Conservation (phyloP, 2,888 invertebrate species). For the Portevinia maculata region DNA sequence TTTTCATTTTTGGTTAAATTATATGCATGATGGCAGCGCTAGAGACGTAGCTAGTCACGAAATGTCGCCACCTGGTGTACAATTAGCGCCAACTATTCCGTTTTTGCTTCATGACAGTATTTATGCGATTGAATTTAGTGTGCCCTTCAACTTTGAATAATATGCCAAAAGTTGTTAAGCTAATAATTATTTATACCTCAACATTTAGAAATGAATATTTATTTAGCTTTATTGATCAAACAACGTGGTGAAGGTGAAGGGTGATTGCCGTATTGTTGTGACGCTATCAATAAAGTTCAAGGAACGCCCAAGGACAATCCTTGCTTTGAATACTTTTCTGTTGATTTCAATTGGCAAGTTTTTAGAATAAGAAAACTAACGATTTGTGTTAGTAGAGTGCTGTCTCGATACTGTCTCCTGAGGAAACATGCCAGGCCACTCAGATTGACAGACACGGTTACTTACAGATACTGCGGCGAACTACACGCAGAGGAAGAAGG, state of each 20-base stretch:
- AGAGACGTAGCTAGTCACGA: slow-evolving; percentile 13
- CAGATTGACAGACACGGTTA: too few relatives aligned
- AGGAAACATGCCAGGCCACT: too few relatives aligned
- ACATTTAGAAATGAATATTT: neutral
- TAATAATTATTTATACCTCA: neutral
- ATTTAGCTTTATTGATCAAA: slow-evolving; percentile 36
- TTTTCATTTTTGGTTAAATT: slow-evolving; percentile 8
- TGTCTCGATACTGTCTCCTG: too few relatives aligned
- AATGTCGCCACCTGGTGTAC: slow-evolving; percentile 1
- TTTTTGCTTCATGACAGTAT: slow-evolving; percentile 11
- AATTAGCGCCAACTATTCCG: slow-evolving; percentile 7
- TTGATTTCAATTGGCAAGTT: too few relatives aligned
- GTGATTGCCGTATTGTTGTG: slow-evolving; percentile 7
- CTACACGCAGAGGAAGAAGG: too few relatives aligned
- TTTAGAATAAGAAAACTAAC: too few relatives aligned
- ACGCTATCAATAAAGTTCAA: slow-evolving; percentile 28
- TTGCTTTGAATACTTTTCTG: too few relatives aligned
- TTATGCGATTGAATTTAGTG: slow-evolving; percentile 15
- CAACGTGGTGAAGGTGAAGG: slow-evolving; percentile 19
- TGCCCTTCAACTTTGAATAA: slow-evolving; percentile 29
- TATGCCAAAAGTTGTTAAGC: slow-evolving; percentile 13
- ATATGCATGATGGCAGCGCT: neutral
- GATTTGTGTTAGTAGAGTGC: too few relatives aligned
- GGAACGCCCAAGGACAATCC: too few relatives aligned
- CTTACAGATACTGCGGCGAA: too few relatives aligned